Percentiles rank a stretch among this genome's conserved stretches.
phyloP scores from a whole-genome alignment of 2,797 vertebrate species.

The Danionella dracula region DNA sequence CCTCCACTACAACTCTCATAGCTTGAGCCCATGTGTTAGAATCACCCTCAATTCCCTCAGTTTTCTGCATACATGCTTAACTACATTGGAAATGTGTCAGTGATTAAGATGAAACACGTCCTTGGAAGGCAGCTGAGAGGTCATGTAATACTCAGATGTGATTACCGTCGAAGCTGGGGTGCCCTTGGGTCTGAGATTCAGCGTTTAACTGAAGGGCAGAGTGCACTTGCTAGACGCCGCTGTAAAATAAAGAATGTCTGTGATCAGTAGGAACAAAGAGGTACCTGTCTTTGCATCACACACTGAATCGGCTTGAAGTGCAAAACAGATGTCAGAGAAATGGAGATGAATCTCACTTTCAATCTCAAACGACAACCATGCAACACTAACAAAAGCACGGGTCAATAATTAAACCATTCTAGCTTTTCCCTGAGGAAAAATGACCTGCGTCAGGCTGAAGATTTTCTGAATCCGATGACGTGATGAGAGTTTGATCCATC shows the following conservation, averaged over 20 bases:
- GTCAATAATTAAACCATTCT: constrained; percentile 30
- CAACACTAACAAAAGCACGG: background rate
- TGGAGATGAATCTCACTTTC: constrained; percentile 19
- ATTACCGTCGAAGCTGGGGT: background rate
- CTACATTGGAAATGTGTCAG: background rate
- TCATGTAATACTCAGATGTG: background rate
- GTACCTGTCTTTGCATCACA: constrained; percentile 10
- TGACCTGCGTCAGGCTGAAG: too few relatives aligned
- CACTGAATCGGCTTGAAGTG: background rate
- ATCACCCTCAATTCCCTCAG: background rate
- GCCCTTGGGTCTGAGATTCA: background rate
- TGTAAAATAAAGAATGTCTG: constrained; percentile 1
- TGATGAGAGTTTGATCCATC: too few relatives aligned
- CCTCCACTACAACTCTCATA: too few relatives aligned
- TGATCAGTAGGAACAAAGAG: background rate
- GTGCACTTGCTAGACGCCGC: background rate
- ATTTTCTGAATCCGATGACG: too few relatives aligned
- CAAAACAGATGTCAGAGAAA: constrained; percentile 16
- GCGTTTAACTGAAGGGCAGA: constrained; percentile 1
- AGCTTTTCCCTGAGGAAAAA: constrained; percentile 7
- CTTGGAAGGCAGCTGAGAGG: background rate
- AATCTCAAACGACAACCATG: background rate
- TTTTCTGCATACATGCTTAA: background rate
- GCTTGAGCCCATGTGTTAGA: background rate
- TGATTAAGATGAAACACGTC: background rate